Base-by-base conservation (phyloP, 1,140 invertebrate genomes). In the Portunus trituberculatus region DNA sequence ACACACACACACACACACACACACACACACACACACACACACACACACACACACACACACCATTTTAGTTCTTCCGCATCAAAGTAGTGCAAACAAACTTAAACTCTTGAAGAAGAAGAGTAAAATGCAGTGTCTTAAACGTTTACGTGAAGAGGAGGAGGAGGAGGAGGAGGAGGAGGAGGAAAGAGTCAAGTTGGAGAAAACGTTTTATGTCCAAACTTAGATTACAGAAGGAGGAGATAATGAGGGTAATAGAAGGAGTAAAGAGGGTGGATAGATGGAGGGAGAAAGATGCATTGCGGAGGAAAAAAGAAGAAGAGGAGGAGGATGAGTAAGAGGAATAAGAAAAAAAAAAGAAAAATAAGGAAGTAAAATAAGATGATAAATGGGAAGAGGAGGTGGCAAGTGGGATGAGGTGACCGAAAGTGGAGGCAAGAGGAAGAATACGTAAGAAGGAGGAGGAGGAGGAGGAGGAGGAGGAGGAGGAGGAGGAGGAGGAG, bases 131-230 rank as follows among this genome's bases (percentile, higher is more conserved):
- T 39, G 39, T 39, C 39, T 39, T 39, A 39, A 39, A 39, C 39
- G 39, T 39, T 39, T 39, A 39, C 39, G 39, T 39, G 39, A 39
- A 39, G 39, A 39, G 39, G 39, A 39, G 39, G 39, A 39, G 39
- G 76, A 82, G 76, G 76, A 82, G 76, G 76, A 82, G 76, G 76
- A 82, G 76, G 76, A 82, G 76, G 76, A 82, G 76, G 76, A 82
- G 76, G 76, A 82, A 82, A 39, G 39, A 39, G 39, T 39, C 39
- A 39, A 39, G 39, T 39, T 39, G 39, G 39, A 39, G 39, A 39
- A 39, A 39, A 39, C 39, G 39, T 39, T 39, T 39, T 39, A 39
- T 39, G 39, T 39, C 39, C 39, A 39, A 39, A 39, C 39, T 39
- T 39, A 39, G 39, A 39, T 39, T 39, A 39, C 39, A 39, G 39